Evolutionary conservation across 1,140 invertebrate species (phyloP), one percentile per base, ranked within the genome.

Genomic region (Ceratitis capitata): DNA sequence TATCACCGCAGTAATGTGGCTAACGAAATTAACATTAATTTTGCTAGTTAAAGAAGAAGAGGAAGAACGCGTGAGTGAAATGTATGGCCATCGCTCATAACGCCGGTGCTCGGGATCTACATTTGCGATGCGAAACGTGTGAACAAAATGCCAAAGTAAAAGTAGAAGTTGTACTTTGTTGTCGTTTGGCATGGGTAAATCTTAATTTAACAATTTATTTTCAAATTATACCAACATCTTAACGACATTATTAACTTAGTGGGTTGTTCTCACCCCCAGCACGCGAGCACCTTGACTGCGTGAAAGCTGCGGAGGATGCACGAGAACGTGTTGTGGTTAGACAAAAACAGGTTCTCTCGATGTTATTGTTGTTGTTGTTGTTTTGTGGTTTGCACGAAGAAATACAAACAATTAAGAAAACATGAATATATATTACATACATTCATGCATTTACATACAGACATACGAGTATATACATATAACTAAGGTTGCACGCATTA

Each of bases 121-220:
- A 19, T 19, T 53, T 19, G n/a, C n/a, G 45, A 53, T 12, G 45
- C 14, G 26, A 32, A 69, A 69, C 61, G 32, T 69, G 32, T 69
- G 61, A 69, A 35, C 61, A n/a, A 58, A 58, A 14, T 2, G 1
- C 12, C 12, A 61, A 61, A 61, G 58, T 32, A 29, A 23, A 29
- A 10, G 14, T 61, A 29, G 58, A 12, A 12, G 58, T 26, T 61
- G 58, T 61, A 12, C 39, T 6, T 69, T 69, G 6, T 1, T 16
- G 32, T 35, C 2, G 16, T 19, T 5, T 56, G 51, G 32, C 56
- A 42, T 61, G 83, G 35, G 83, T n/a, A 78, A 47, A 85, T 85
- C 84, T 85, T 85, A 85, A 85, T 85, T 85, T 85, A 74, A 35
- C 42, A 85, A 85, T 74, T 85, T 85, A 85, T 85, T 85, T 85